Evolutionary conservation across 2,113 vertebrate species (phyloP), one percentile per base, ranked within the genome.

Genomic region (Raja brachyura): DNA sequence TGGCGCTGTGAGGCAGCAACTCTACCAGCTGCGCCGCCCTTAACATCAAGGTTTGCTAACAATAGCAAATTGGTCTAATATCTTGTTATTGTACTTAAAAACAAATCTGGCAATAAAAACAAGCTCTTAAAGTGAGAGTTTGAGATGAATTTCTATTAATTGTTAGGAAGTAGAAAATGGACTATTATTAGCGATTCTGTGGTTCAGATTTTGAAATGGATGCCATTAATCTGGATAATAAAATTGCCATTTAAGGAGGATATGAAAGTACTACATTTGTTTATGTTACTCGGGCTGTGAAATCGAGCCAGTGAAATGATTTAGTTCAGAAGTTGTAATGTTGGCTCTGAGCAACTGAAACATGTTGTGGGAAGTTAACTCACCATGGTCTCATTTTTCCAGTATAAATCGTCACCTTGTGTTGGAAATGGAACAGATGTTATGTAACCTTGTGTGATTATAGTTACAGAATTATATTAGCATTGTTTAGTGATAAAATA

Each of bases 241-340:
- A 68, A 68, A 90, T 61, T 66, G 13, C 83, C n/a, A 33, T 66
- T 66, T 20, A 90, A 16, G 86, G 61, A 90, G n/a, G 56, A 90
- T 88, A 11, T 63, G 59, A 63, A 25, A 61, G 85, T 90, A 9
- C 16, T 48, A 48, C 39, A 73, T 92, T 92, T 73, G 90, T 92
- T 92, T 54, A 92, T 54, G 39, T 74, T 92, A 54, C 90, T 31
- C 11, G 73, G 18, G 70, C 70, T 92, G 66, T 63, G 83, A 88
- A 88, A 88, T 66, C 0, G 28, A 88, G n/a, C 68, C 20, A 92
- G 66, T 73, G 39, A 70, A 54, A 92, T 73, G 33, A 16, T 90
- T 68, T 3, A 39, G 63, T 22, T 90, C 18, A 39, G 31, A 92
- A 54, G 68, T 92, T 92, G 16, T 54, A 74, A 73, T 92, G 7